phyloP scores from a whole-genome alignment of 2,797 vertebrate genomes.

The Macropus fuliginosus region DNA sequence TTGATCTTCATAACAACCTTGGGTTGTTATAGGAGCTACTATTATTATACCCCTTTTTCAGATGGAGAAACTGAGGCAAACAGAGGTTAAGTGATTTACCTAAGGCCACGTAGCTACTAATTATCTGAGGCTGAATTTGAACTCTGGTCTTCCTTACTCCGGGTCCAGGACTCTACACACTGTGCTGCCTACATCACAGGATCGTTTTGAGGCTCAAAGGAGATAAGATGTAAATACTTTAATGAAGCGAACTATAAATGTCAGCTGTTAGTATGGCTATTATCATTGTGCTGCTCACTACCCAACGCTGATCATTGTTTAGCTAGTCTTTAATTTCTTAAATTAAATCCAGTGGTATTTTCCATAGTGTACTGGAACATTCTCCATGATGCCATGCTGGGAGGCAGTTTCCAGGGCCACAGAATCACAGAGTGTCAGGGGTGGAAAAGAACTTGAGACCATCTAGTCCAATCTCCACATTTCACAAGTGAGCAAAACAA shows the following conservation, averaged over 20 bases:
- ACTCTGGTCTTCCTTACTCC: neutral
- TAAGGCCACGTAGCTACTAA: neutral
- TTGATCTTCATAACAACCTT: neutral
- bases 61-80: neutral
- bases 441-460: neutral
- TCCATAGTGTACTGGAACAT: neutral
- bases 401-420: neutral
- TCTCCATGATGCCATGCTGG: neutral
- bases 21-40: neutral
- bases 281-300: neutral
- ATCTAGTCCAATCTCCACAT: neutral
- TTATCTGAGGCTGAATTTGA: neutral
- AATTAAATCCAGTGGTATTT: neutral
- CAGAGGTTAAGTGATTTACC: neutral
- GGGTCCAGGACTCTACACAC: neutral
- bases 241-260: neutral
- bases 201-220: neutral
- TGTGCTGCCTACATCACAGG: neutral
- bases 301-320: fast-evolving
- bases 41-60: neutral
- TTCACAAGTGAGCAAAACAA: neutral
- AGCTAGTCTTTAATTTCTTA: fast-evolving
- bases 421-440: neutral
- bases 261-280: neutral
- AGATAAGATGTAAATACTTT: neutral